A percentile compares a stretch with the other conserved stretches of the same genome.
phyloP scores from a whole-genome alignment of 2,888 invertebrate genomes.

The Rambutsinella grinnellia region DNA sequence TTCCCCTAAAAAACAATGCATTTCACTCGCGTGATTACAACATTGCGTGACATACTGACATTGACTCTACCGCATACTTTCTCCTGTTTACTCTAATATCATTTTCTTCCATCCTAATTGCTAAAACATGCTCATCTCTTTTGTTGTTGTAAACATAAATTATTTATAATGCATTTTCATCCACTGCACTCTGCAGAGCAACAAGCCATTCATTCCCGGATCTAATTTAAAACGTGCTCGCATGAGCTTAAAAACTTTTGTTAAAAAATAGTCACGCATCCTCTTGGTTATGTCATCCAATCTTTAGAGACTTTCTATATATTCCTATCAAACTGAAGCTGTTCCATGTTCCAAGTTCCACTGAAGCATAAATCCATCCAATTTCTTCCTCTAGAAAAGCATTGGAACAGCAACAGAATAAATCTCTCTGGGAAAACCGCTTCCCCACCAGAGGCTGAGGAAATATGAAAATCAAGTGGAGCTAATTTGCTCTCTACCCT shows the following conservation, averaged over 20 bases:
- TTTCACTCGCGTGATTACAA: conserved; percentile 46
- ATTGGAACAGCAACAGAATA: conserved; percentile 24
- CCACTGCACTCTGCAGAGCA: too few species aligned
- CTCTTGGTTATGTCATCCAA: conserved; percentile 2
- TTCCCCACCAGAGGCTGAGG: conserved; percentile 32
- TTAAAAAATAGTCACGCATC: conserved; percentile 33
- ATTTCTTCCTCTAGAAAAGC: neutral
- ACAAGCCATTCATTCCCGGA: conserved; percentile 34
- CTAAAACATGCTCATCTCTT: neutral
- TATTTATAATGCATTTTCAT: neutral
- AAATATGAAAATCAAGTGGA: conserved; percentile 39
- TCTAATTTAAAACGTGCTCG: conserved; percentile 55
- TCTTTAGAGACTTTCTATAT: too few species aligned
- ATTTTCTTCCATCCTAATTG: neutral
- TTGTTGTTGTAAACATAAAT: neutral
- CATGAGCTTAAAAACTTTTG: conserved; percentile 18
- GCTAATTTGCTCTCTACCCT: conserved; percentile 52
- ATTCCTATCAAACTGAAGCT: too few species aligned
- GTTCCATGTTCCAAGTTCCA: too few species aligned
- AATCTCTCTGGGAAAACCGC: conserved; percentile 50
- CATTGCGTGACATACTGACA: conserved; percentile 51
- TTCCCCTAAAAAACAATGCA: neutral
- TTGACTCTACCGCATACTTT: conserved; percentile 4
- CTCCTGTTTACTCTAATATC: neutral
- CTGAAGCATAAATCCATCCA: neutral